Percentiles rank a stretch among this genome's conserved stretches.
phyloP scores from a whole-genome alignment of 2,113 vertebrate genomes.

The Aepyceros melampus region DNA sequence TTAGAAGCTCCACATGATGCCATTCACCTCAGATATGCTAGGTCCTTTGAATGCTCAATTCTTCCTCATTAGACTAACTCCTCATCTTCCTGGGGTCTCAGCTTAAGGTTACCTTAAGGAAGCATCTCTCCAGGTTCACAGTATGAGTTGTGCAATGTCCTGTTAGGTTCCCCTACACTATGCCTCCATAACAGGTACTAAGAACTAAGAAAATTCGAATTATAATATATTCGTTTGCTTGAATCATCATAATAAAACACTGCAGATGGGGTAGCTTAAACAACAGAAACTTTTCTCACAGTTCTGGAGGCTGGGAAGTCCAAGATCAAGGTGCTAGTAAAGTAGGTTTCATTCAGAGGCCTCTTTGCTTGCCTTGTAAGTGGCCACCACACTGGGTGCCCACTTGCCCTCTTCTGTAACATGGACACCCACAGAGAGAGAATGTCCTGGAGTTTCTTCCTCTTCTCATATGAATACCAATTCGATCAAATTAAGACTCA shows the following conservation, averaged over 20 bases:
- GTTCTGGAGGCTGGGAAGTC: background rate
- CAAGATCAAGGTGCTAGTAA: background rate
- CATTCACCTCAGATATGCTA: background rate
- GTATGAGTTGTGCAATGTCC: background rate
- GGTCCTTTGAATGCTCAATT: background rate
- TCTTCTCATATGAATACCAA: background rate
- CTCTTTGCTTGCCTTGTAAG: background rate
- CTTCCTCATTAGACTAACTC: background rate
- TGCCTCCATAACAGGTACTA: background rate
- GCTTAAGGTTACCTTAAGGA: background rate
- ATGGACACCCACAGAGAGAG: background rate
- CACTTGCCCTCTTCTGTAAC: background rate
- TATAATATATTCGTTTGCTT: background rate
- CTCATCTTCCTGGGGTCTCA: background rate
- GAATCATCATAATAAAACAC: background rate
- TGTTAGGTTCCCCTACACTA: background rate
- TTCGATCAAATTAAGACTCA: background rate
- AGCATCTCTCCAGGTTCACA: background rate
- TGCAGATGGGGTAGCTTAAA: background rate
- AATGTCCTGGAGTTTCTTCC: background rate
- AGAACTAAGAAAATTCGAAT: background rate
- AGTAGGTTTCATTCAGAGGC: background rate
- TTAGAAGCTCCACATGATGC: background rate
- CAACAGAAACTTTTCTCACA: background rate
- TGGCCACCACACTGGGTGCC: background rate